Evolutionary conservation across 2,888 invertebrate genomes (phyloP).

Genomic region (Parascotia fuliginaria): DNA sequence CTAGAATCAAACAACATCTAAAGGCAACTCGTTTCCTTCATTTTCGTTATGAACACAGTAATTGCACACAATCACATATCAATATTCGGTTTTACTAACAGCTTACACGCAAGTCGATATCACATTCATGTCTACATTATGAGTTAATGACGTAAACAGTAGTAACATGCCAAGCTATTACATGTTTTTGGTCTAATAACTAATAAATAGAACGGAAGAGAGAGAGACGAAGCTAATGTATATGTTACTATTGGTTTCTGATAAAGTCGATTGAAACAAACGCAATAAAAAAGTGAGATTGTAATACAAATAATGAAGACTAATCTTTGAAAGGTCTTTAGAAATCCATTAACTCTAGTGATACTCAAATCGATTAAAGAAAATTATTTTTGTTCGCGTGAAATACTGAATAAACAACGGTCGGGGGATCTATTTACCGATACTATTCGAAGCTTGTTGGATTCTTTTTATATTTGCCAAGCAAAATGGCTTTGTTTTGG

Average conservation of each 20-base stretch:
- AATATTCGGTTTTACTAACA: not conserved
- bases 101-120: not conserved
- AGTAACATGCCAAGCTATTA: slow-evolving; percentile 49
- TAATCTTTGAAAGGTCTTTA: too few species aligned
- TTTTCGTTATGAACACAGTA: not conserved
- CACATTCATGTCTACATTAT: not conserved
- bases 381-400: too few species aligned
- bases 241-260: slow-evolving; percentile 14
- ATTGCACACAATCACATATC: not conserved
- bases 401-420: too few species aligned
- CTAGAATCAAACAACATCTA: not conserved
- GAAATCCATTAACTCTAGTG: too few species aligned
- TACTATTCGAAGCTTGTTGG: too few species aligned
- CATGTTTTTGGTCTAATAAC: slow-evolving; percentile 50
- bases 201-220: slow-evolving; percentile 47
- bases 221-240: slow-evolving; percentile 27
- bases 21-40: not conserved
- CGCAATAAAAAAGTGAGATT: too few species aligned
- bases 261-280: too few species aligned
- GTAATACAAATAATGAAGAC: too few species aligned
- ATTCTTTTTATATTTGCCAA: too few species aligned
- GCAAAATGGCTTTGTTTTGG: too few species aligned
- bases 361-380: too few species aligned
- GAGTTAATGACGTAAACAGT: slow-evolving; percentile 36
- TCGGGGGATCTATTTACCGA: too few species aligned